Percentiles rank a stretch among this genome's conserved stretches.
These are phyloP conservation scores for Poecilia velifera DNA, from an alignment of 2,797 vertebrate species.

Conservation along the genomic window DNA sequence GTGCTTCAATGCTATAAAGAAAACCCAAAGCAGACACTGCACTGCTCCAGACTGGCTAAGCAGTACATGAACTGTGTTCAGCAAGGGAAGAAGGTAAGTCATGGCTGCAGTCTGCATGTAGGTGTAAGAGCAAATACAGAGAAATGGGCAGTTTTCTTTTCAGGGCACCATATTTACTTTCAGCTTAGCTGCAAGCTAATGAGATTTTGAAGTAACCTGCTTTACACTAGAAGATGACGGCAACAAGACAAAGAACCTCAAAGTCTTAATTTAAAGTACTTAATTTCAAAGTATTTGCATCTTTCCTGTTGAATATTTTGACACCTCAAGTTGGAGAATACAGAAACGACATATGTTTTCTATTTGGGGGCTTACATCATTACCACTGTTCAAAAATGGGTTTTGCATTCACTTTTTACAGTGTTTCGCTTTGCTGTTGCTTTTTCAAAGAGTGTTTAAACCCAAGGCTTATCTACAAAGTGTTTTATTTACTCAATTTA, in stretches of 20 bases:
- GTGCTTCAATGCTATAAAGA: conserved; percentile 90
- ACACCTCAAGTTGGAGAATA: conserved; percentile 43
- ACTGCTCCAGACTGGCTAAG: conserved; percentile 89
- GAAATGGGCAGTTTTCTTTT: conserved; percentile 3
- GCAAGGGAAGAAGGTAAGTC: conserved; percentile 85
- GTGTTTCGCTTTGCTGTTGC: conserved; percentile 60
- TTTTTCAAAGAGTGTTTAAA: conserved; percentile 62
- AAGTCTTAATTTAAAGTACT: conserved; percentile 32
- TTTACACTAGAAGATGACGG: conserved; percentile 37
- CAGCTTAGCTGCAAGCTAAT: conserved; percentile 26
- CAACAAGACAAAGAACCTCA: conserved; percentile 35
- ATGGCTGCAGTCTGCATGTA: conserved; percentile 43
- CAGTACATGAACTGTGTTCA: conserved; percentile 91
- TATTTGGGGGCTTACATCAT: conserved; percentile 65
- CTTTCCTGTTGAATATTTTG: conserved; percentile 40
- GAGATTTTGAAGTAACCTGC: conserved; percentile 28
- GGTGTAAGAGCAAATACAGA: neutral
- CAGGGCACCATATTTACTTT: conserved; percentile 5
- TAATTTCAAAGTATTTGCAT: conserved; percentile 48
- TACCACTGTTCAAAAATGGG: conserved; percentile 65
- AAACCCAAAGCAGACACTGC: conserved; percentile 87
- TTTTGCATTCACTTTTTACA: conserved; percentile 65
- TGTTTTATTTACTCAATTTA: conserved; percentile 73
- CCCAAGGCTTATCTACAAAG: conserved; percentile 70
- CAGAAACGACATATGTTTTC: conserved; percentile 40